Base-by-base conservation (phyloP, 2,888 invertebrate genomes). In the Nasonia oneida region DNA sequence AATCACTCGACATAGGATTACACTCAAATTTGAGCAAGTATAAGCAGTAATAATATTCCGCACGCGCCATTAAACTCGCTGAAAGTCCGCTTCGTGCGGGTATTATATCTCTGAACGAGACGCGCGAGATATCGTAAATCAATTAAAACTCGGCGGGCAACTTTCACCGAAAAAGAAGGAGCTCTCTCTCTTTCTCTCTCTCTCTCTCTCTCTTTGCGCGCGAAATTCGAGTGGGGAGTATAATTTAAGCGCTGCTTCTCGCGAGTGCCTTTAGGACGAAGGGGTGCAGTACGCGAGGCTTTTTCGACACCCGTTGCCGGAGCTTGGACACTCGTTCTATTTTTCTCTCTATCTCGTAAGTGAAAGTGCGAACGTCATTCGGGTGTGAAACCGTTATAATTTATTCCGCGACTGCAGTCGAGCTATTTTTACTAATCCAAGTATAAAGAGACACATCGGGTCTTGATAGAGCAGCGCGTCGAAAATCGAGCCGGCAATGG, bases 121-220 rank as follows among this genome's bases (percentile, higher is more conserved):
- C 64, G 4, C 18, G 18, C 8, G 23, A 33, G 47, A 4, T 61
- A 37, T 61, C 61, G 82, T 80, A 86, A 79, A 80, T 83, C 83
- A 76, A 83, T 83, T 83, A 80, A 85, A 78, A 86, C 70, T 70
- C 12, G 78, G 67, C 39, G 29, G 12, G 50, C 6, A 29, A 80
- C 81, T 86, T 84, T 87, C 82, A 84, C 78, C 86, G 61, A 84
- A 84, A 85, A 84, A 85, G 82, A 78, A 50, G 39, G 53, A 74
- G 50, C 57, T 61, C 57, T 61, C 57, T 61, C 57, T 61, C 57
- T 61, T 23, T 61, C 57, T 61, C 57, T 61, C 57, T 61, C 57
- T 61, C 57, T 61, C 57, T 61, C 23, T 61, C 57, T 61, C 57
- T 61, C 57, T 61, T 61, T 0, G 47, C 8, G 57, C n/a, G 23